A percentile compares a stretch with the other conserved stretches of the same genome.
phyloP scores from a whole-genome alignment of 2,113 vertebrate species.

The Microtus oregoni region DNA sequence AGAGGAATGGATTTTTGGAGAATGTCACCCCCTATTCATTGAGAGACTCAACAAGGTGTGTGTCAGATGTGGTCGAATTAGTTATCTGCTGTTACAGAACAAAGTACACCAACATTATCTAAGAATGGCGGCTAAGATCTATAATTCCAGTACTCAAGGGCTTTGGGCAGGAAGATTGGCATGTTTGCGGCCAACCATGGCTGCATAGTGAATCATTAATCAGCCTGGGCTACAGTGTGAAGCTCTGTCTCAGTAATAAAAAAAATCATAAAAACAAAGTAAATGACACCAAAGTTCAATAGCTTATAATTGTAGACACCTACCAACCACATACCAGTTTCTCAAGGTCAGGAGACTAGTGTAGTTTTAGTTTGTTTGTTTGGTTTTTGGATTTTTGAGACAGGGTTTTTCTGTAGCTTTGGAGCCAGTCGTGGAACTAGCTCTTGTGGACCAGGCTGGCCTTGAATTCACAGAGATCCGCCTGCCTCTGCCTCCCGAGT shows the following conservation, averaged over 20 bases:
- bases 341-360: slow-evolving; percentile 11
- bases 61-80: not conserved
- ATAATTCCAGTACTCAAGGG: not conserved
- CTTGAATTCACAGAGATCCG: no score
- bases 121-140: not conserved
- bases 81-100: slow-evolving; percentile 10
- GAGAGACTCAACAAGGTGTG: slow-evolving; percentile 26
- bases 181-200: not conserved
- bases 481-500: no score
- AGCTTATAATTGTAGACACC: slow-evolving; percentile 10
- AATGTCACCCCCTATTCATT: slow-evolving; percentile 34
- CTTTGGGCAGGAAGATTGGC: not conserved
- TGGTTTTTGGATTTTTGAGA: no score
- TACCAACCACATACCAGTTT: not conserved
- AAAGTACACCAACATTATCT: not conserved
- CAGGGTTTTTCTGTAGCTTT: no score
- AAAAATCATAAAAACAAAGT: not conserved
- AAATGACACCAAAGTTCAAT: not conserved
- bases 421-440: no score
- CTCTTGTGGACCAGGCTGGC: no score
- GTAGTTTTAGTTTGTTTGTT: not conserved
- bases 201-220: not conserved
- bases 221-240: not conserved
- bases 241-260: not conserved
- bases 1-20: not conserved